Conservation (phyloP, 2,888 invertebrate genomes). For the Acanthacorydalis orientalis region DNA sequence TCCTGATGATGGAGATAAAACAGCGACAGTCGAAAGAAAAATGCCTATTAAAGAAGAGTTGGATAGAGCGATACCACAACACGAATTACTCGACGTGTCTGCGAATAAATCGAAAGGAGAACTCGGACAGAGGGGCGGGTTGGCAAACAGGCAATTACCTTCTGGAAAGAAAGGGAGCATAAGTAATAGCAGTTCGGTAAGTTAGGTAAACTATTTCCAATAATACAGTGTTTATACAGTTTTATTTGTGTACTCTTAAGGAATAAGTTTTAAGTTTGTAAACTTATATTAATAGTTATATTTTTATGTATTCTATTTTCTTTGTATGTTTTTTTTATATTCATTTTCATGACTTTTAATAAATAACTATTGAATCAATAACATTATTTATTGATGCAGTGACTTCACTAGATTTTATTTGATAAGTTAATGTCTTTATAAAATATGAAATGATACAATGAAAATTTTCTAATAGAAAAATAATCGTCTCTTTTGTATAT, state of each 20-base stretch:
- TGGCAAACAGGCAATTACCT: conserved; percentile 57
- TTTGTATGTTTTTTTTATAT: background rate
- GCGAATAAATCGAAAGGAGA: conserved; percentile 74
- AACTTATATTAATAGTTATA: background rate
- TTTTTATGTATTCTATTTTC: background rate
- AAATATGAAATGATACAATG: too few species aligned
- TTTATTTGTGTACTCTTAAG: background rate
- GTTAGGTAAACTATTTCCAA: conserved; percentile 11
- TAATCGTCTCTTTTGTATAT: too few species aligned
- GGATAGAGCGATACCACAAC: conserved; percentile 75
- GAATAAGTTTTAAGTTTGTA: background rate
- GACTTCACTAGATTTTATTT: too few species aligned
- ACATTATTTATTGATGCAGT: too few species aligned
- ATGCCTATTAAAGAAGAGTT: conserved; percentile 55
- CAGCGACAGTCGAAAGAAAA: conserved; percentile 57
- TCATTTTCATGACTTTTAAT: background rate
- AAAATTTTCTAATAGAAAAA: too few species aligned
- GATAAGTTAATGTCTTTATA: too few species aligned
- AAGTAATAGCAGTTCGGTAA: conserved; percentile 47
- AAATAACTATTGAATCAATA: background rate
- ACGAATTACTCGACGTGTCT: conserved; percentile 73
- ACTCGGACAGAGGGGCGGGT: conserved; percentile 60
- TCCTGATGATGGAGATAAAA: conserved; percentile 61
- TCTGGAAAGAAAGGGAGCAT: conserved; percentile 33
- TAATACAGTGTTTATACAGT: conserved; percentile 1